Conservation (phyloP, 2,113 vertebrate species). For the Colius striatus region DNA sequence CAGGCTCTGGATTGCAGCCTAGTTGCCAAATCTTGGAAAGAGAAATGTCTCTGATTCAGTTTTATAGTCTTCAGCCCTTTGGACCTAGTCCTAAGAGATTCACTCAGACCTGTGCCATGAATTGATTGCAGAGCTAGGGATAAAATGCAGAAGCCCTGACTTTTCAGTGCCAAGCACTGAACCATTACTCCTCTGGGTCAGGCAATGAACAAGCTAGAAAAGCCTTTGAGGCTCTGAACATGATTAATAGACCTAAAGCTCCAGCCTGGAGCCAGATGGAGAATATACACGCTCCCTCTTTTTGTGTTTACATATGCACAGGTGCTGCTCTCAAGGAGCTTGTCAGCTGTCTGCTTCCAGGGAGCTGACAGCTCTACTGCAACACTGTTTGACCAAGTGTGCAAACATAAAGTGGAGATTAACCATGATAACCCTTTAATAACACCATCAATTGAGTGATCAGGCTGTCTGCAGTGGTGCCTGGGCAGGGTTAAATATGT, state of each 20-base stretch:
- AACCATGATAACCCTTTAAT: constrained; percentile 24
- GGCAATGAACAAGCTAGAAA: constrained; percentile 13
- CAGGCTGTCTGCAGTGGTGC: neutral
- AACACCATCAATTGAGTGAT: neutral
- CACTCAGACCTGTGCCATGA: neutral
- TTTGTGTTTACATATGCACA: neutral
- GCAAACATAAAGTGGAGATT: neutral
- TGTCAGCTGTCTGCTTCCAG: neutral
- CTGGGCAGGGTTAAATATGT: neutral
- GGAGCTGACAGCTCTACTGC: neutral
- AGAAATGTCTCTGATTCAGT: neutral
- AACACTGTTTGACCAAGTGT: neutral
- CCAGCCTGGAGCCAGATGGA: neutral
- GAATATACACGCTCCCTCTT: neutral
- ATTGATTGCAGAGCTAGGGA: neutral
- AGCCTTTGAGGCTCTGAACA: neutral
- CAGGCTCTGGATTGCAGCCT: neutral
- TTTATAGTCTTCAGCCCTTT: neutral
- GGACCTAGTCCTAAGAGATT: neutral
- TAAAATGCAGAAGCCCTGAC: neutral
- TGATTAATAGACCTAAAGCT: constrained; percentile 40
- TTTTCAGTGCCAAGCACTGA: neutral
- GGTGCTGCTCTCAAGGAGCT: neutral
- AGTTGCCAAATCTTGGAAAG: neutral
- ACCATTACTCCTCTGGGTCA: neutral